Base-by-base conservation (phyloP, 2,113 vertebrate genomes). In the Aspidoscelis tigris region DNA sequence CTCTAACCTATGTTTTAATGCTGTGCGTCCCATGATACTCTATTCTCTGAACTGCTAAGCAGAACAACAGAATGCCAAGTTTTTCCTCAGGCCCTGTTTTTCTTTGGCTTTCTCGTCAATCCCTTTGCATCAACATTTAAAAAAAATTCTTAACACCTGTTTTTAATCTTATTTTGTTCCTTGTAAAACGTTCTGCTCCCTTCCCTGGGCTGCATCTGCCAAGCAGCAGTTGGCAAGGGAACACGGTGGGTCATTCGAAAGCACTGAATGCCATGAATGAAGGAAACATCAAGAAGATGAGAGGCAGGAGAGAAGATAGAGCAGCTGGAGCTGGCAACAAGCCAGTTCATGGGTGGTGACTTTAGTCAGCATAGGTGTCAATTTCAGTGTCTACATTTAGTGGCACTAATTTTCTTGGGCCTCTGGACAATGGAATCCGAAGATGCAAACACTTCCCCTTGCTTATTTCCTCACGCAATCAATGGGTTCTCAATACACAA, bases 1-100 rank as follows among this genome's bases (percentile, higher is more conserved):
- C 89, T 88, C 91, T 88, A 86, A 90, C 87, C 90, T 84, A 69
- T 84, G 5, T 87, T 84, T 85, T 82, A 61, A 83, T 94, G 87
- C 85, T 79, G 80, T 77, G 77, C 65, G 83, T 92, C 89, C 76
- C 65, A 72, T 20, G 83, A 55, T 86, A 88, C 88, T 88, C 91
- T 84, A 93, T 86, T 92, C 87, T 82, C 93, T 90, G 83, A 88
- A 80, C 72, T 50, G 86, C 76, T 91, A 83, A 89, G 88, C 93
- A 91, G 91, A 83, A 81, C 43, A 91, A 90, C 44, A 66, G 76
- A 82, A 90, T 39, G 16, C 41, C 78, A 44, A 11, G 33, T 26
- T 66, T 75, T 47, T 24, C 58, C 24, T 16, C 55, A 65, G 70
- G 7, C 16, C 64, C 43, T 33, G 43, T 65, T 74, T 47, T 39